Base-by-base conservation (phyloP, 2,888 invertebrate species). In the Horisme vitalbata region DNA sequence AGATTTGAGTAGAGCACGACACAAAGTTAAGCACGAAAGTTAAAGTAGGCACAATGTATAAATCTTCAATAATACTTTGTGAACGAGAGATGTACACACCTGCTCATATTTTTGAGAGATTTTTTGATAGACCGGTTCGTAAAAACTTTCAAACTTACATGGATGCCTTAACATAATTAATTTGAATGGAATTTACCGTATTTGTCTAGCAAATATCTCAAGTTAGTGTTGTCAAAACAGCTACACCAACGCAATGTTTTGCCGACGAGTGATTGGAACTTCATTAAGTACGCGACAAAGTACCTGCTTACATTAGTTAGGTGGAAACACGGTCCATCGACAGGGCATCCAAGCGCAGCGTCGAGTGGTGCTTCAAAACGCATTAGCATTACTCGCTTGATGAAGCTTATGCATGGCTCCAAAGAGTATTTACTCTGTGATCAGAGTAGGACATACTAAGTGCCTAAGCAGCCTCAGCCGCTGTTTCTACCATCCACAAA, bases 311-410 rank as follows among this genome's bases (percentile, higher is more conserved):
- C 59, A 57, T 47, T 35, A 46, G 50, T 62, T 58, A 58, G 63
- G 68, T 71, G 66, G 68, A 69, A 71, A 65, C 64, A 71, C 61
- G 71, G 63, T 67, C 66, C 62, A 76, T 71, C 63, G 69, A 52
- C 57, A 51, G 58, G 41, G 63, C 68, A 65, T 43, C 68, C 65
- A 59, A 71, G 69, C 69, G 75, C 70, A 72, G 59, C 70, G 61
- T 58, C 52, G 61, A 76, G 71, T 67, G 77, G 71, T 71, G 57
- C 76, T 78, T 67, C 63, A 71, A 78, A 79, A 80, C 68, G 68
- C 79, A 79, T 78, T 79, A 79, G 67, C 75, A 72, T 75, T 71
- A 66, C 68, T 64, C 60, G 73, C 59, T 57, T 65, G 66, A 70
- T 71, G 72, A 67, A 72, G 69, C 75, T 69, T 65, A 63, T 65